Evolutionary conservation across 2,113 vertebrate genomes (phyloP), one percentile per base, ranked within the genome.

Genomic region (Arizona elegans): DNA sequence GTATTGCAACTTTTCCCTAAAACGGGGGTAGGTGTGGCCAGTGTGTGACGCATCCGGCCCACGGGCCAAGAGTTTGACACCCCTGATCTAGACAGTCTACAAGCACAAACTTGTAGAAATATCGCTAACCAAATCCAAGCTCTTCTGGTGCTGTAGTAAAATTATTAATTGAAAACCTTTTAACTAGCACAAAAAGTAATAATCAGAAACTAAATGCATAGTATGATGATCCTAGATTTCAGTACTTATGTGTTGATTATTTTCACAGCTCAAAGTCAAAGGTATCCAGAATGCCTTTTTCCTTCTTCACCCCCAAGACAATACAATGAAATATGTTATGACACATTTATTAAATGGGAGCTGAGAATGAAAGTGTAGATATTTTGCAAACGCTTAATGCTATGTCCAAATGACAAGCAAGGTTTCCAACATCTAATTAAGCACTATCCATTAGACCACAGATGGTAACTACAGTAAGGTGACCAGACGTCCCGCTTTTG

Each of bases 81-180:
- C 58, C 58, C 23, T 24, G 23, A 26, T 26, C 58, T 59, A 47
- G 65, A 47, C 54, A 90, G 33, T 59, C 43, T 90, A 33, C 29
- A 52, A 11, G 23, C 88, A 90, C 6, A 38, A 26, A 86, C 24
- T 29, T 29, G 53, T 55, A 62, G 2, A 86, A 88, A 90, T 90
- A 26, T 19, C 53, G 13, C 70, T 86, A 56, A 93, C 29, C 75
- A 81, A 93, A 62, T 23, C 21, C 70, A 59, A 55, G 88, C 26
- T 86, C 6, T 86, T 86, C 43, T 19, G 13, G 29, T 43, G 23
- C 33, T 10, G 3, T 26, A 29, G 2, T 12, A 38, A n/a, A 85
- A 90, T 10, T 93, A 90, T 62, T 93, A 55, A 90, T 33, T 93
- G 29, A 90, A 90, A 93, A 55, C 38, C 62, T 92, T 88, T 89